A percentile compares a stretch with the other conserved stretches of the same genome.
Conservation (phyloP, 2,797 vertebrate species). For the Mormyrus hasselquistii region DNA sequence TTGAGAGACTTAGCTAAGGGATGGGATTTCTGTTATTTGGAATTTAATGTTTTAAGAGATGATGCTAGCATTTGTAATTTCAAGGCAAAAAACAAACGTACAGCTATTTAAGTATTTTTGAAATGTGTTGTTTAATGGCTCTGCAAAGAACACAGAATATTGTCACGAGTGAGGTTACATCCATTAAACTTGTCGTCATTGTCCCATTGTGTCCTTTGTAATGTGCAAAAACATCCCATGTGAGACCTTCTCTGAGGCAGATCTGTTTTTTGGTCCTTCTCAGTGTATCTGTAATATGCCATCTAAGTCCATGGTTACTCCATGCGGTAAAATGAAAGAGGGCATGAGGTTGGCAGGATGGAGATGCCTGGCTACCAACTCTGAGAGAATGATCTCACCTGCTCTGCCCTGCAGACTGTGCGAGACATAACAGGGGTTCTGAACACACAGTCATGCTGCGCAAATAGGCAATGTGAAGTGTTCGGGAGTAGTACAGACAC, state of each 20-base stretch:
- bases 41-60: neutral
- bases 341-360: neutral
- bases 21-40: neutral
- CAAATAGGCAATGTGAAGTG: neutral
- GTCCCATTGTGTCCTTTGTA: neutral
- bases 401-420: neutral
- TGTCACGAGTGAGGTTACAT: neutral
- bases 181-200: neutral
- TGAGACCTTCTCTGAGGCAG: neutral
- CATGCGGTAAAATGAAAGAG: neutral
- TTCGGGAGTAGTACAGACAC: neutral
- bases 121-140: neutral
- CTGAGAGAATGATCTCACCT: neutral
- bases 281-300: neutral
- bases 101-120: neutral
- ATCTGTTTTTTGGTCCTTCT: neutral
- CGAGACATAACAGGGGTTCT: neutral
- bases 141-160: neutral
- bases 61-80: neutral
- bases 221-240: neutral
- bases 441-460: neutral
- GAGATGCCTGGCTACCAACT: neutral
- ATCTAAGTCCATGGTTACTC: neutral
- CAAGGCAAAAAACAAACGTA: neutral
- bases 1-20: neutral